Percentiles rank a stretch among this genome's conserved stretches.
phyloP scores from a whole-genome alignment of 2,888 invertebrate genomes.

The Thymelicus acteon region DNA sequence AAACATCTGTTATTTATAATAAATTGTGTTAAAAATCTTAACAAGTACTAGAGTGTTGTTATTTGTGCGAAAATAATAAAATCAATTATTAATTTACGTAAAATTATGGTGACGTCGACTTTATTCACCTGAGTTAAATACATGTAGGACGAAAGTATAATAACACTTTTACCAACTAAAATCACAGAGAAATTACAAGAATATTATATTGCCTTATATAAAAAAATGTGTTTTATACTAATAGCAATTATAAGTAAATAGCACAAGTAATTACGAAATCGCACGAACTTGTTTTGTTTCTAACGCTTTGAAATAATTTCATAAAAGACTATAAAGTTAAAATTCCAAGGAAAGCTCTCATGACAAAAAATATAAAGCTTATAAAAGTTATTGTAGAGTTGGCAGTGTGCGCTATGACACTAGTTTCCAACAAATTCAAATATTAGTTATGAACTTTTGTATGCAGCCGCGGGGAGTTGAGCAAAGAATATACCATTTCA shows the following conservation, averaged over 20 bases:
- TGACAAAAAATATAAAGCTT: conserved; percentile 18
- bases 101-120: too few relatives aligned
- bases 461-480: conserved; percentile 10
- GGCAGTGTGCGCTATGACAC: conserved; percentile 27
- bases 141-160: not conserved
- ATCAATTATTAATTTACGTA: not conserved
- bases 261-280: too few relatives aligned
- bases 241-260: too few relatives aligned
- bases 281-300: not conserved
- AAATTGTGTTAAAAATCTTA: conserved; percentile 12
- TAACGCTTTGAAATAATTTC: not conserved
- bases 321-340: not conserved
- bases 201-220: too few relatives aligned
- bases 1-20: conserved; percentile 10
- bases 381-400: conserved; percentile 18
- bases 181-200: not conserved
- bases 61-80: conserved; percentile 16
- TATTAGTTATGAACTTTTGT: conserved; percentile 22
- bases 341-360: not conserved
- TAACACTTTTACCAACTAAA: not conserved
- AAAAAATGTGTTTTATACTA: too few relatives aligned
- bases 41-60: not conserved
- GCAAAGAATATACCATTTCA: conserved; percentile 7
- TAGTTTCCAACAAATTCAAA: conserved; percentile 26
- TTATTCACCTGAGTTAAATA: too few relatives aligned